Evolutionary conservation across 2,888 invertebrate genomes (phyloP), one percentile per base, ranked within the genome.

Genomic region (Lithodes maja): DNA sequence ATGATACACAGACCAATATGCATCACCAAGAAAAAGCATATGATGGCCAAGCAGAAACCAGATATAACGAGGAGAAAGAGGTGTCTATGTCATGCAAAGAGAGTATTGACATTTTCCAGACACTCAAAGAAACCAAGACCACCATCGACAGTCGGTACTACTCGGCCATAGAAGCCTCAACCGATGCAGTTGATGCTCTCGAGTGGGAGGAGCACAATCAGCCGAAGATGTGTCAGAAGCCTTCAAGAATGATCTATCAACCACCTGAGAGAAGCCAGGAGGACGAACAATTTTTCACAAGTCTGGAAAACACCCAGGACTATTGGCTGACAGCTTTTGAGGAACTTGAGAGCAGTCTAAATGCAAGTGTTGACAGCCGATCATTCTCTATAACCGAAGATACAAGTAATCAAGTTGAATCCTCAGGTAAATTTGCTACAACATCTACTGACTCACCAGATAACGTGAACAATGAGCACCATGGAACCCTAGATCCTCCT

Each of bases 311-410:
- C n/a, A 17, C 33, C 2, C n/a, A 68, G 55, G 83, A 69, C n/a
- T 54, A 68, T 53, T 87, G 83, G 87, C 50, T 61, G 55, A 12
- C 83, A 2, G 52, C 79, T 15, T 83, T 79, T 78, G 69, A 83
- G 55, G 87, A 83, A 1, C 74, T 79, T 17, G 83, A 79, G 55
- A 74, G 69, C 33, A 69, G 83, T 69, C 55, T 87, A 2, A 81
- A 87, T 15, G 49, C 68, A 7, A 17, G 53, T 55, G 61, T 52
- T 2, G n/a, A 12, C 50, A 74, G 53, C 49, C 33, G 49, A 5
- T 15, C 49, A 33, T 5, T 50, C 54, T 7, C 33, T 33, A 33
- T 33, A 33, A 33, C 33, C 33, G 33, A 33, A 33, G 33, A 33
- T 33, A 33, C 33, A 33, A 33, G 33, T 33, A 33, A 33, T 33